phyloP scores from a whole-genome alignment of 2,797 vertebrate genomes.

The Sebastes miniatus region DNA sequence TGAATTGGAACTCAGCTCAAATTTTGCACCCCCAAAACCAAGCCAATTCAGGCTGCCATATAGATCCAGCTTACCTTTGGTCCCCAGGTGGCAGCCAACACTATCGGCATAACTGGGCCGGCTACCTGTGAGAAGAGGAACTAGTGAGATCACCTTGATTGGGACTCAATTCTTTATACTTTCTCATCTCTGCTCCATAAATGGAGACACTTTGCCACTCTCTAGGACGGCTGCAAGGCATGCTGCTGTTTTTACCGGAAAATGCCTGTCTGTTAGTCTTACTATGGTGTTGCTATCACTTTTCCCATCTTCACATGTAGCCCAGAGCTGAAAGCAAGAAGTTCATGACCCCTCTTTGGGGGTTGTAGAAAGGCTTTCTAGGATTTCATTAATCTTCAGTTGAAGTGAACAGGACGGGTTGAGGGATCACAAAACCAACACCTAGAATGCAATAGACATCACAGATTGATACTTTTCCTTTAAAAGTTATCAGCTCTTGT shows the following conservation, averaged over 20 bases:
- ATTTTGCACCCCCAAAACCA: neutral
- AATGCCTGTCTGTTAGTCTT: neutral
- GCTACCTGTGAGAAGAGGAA: neutral
- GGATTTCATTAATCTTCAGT: conserved; percentile 1
- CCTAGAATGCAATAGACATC: neutral
- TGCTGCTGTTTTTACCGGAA: neutral
- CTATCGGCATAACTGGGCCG: neutral
- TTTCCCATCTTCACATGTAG: neutral
- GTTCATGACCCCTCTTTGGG: conserved; percentile 2
- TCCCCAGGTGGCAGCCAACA: neutral
- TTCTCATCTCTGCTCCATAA: neutral
- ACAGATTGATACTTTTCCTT: neutral
- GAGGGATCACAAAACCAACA: neutral
- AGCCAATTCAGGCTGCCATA: neutral
- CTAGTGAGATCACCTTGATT: neutral
- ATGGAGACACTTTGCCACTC: neutral
- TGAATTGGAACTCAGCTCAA: neutral
- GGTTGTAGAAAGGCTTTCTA: conserved; percentile 1
- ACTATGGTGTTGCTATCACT: neutral
- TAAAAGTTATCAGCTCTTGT: neutral
- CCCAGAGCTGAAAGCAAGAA: neutral
- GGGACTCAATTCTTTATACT: neutral
- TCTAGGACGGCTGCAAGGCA: neutral
- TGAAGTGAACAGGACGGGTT: neutral
- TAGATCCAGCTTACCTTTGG: neutral